Base-by-base conservation (phyloP, 2,888 invertebrate species). In the Eulithis prunata region DNA sequence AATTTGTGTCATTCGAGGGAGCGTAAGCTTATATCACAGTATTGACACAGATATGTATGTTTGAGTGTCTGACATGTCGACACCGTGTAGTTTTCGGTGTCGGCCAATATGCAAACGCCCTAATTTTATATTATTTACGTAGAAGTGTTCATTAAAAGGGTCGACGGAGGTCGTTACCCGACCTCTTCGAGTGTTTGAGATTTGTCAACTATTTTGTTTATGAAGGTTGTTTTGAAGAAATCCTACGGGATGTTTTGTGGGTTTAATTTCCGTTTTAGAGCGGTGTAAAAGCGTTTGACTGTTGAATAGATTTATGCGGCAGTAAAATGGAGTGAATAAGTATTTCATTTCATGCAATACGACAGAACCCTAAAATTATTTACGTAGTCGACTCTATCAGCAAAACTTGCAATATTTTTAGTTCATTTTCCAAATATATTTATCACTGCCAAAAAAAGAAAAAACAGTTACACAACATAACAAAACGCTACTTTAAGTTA, bases 131-230 rank as follows among this genome's bases (percentile, higher is more conserved):
- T 32, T 54, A 47, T 57, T 57, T 49, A 49, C 13, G 62, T 49
- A 57, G 36, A 62, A 74, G 71, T 68, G 70, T 71, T 75, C 74
- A 75, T 74, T 75, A 75, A 73, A 72, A 73, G 72, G 73, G 75
- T 69, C 71, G 66, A 58, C 49, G 56, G 60, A 60, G 69, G 69
- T 71, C 72, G 68, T 70, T 71, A 69, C 61, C 62, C 70, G 57
- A 70, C 72, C 74, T 69, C 68, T 70, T 68, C 62, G 62, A 71
- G 66, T 70, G 65, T 68, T 70, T 68, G 70, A 68, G 70, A 69
- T 64, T 71, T 71, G 70, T 73, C 66, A 66, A 66, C 66, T 66
- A 66, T 66, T 66, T 63, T 66, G 66, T 66, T 66, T 66, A 63
- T 63, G 62, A 60, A 52, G 59, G 58, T 32, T 58, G 62, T 62